These are phyloP conservation scores for Caenorhabditis sp. DNA, from an alignment of 2,888 invertebrate genomes.

Conservation along the genomic window DNA sequence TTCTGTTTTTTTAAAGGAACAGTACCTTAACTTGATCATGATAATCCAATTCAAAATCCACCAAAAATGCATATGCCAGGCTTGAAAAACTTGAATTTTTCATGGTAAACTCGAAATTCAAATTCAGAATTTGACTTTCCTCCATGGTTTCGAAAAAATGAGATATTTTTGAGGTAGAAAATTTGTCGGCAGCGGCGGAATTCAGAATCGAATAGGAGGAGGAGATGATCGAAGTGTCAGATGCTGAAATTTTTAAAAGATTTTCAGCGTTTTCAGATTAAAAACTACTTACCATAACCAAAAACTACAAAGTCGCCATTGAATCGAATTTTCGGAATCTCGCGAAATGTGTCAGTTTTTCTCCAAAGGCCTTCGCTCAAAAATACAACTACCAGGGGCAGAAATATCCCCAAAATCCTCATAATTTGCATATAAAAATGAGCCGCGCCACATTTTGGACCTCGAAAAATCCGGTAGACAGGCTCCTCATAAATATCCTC, in stretches of 20 bases:
- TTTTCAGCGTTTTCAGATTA: background rate
- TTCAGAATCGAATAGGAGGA: slow-evolving; percentile 25
- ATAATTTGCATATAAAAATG: slow-evolving; percentile 31
- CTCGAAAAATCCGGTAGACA: slow-evolving; percentile 31
- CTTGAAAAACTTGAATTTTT: slow-evolving; percentile 17
- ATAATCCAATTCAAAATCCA: slow-evolving; percentile 24
- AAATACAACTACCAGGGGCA: slow-evolving; percentile 26
- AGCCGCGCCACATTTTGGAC: slow-evolving; percentile 31
- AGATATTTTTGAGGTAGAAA: slow-evolving; percentile 16
- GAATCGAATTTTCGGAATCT: slow-evolving; percentile 37
- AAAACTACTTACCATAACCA: slow-evolving; percentile 10
- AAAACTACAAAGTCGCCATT: slow-evolving; percentile 34
- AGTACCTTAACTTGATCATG: slow-evolving; percentile 31
- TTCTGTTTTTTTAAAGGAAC: background rate
- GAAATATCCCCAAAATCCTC: slow-evolving; percentile 20
- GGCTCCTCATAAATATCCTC: slow-evolving; percentile 33
- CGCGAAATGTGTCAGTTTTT: slow-evolving; percentile 39
- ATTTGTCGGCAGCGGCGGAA: slow-evolving; percentile 25
- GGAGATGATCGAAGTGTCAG: slow-evolving; percentile 20
- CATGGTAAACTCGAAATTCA: slow-evolving; percentile 25
- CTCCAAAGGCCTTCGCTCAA: slow-evolving; percentile 44
- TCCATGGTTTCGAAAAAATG: slow-evolving; percentile 16
- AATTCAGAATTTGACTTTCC: background rate
- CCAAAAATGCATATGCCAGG: slow-evolving; percentile 17
- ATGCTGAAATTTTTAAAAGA: slow-evolving; percentile 9